Evolutionary conservation across 1,140 invertebrate genomes (phyloP).

Genomic region (Drosophila bifasciata): DNA sequence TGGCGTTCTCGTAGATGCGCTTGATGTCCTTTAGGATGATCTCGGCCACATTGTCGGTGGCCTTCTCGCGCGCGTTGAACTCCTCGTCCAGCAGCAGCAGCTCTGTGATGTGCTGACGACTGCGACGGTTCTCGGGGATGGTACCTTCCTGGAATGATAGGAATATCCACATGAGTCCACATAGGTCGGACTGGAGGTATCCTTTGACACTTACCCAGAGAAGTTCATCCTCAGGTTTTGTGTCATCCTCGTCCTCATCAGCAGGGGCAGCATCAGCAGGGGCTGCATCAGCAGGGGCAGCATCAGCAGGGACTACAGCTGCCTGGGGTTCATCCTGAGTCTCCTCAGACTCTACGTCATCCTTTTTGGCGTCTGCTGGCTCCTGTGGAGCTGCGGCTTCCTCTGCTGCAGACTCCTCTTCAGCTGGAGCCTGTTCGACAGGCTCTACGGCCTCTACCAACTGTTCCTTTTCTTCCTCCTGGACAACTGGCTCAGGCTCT

Average conservation of each 20-base stretch:
- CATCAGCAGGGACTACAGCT: conserved; percentile 1
- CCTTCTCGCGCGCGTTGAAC: conserved; percentile 88
- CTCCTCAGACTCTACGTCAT: conserved; percentile 47
- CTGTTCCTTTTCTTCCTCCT: conserved; percentile 38
- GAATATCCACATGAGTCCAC: no score
- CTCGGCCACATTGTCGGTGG: conserved; percentile 90
- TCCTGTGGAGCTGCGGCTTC: conserved; percentile 41
- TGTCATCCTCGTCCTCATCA: conserved; percentile 80
- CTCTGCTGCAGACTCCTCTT: conserved; percentile 64
- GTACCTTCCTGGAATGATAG: conserved; percentile 86
- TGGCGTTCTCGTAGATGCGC: conserved; percentile 93
- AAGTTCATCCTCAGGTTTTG: conserved; percentile 86
- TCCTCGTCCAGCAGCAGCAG: conserved; percentile 92
- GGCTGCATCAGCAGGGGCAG: conserved; percentile 30
- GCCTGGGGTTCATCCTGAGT: conserved; percentile 38
- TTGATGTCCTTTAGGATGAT: conserved; percentile 93
- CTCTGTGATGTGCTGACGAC: conserved; percentile 91
- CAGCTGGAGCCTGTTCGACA: conserved; percentile 37
- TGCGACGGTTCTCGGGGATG: conserved; percentile 90
- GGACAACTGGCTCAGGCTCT: conserved; percentile 85
- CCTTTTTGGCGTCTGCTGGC: conserved; percentile 45
- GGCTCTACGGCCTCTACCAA: conserved; percentile 19
- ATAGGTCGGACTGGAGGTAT: no score
- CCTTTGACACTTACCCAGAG: conserved; percentile 84
- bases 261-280: conserved; percentile 54